Evolutionary conservation across 2,113 vertebrate genomes (phyloP).

Genomic region (Hippocampus barbouri): DNA sequence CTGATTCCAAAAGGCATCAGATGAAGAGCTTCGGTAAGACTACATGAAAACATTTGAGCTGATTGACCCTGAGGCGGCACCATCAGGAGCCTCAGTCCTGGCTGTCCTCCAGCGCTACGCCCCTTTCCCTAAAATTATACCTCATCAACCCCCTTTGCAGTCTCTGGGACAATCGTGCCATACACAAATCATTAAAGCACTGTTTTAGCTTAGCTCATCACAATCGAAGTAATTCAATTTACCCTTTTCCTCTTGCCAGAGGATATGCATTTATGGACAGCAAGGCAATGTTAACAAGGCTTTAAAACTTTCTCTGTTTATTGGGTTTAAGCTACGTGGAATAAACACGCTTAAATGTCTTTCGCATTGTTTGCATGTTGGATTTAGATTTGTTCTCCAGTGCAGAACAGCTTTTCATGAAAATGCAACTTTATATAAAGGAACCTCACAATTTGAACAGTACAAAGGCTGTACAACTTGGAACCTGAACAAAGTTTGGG

Average conservation of each 20-base stretch:
- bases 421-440: neutral
- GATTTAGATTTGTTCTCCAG: neutral
- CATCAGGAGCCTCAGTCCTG: slow-evolving; percentile 25
- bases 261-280: slow-evolving; percentile 31
- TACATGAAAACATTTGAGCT: slow-evolving; percentile 39
- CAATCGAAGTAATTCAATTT: slow-evolving; percentile 40
- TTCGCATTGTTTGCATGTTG: neutral
- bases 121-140: slow-evolving; percentile 19
- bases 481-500: neutral
- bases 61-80: slow-evolving; percentile 23
- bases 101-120: slow-evolving; percentile 24
- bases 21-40: slow-evolving; percentile 10
- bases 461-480: neutral
- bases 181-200: slow-evolving; percentile 28
- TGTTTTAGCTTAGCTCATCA: slow-evolving; percentile 50
- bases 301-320: slow-evolving; percentile 36
- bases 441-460: neutral
- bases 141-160: neutral
- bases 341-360: slow-evolving; percentile 32
- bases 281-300: slow-evolving; percentile 43
- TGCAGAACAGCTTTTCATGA: neutral
- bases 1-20: slow-evolving; percentile 31
- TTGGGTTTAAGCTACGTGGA: slow-evolving; percentile 29
- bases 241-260: slow-evolving; percentile 42
- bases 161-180: slow-evolving; percentile 23